Evolutionary conservation across 2,797 vertebrate genomes (phyloP), one percentile per base, ranked within the genome.

Genomic region (Cuniculus paca): DNA sequence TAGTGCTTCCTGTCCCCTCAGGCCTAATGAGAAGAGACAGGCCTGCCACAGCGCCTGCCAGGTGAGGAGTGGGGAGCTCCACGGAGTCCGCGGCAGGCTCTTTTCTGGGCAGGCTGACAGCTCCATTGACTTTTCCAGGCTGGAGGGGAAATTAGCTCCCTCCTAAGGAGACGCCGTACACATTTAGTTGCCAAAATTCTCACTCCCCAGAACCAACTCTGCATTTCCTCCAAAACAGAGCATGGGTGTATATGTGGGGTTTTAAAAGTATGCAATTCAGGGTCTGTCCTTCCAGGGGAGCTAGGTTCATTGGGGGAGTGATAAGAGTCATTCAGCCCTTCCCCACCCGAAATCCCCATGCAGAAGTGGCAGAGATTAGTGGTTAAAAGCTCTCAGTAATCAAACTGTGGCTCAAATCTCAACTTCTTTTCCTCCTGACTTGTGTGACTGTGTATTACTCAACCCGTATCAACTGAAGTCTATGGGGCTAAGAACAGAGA

Each of bases 11-110:
- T 83, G 60, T 63, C 70, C 80, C 79, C 65, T 94, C 77, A 52
- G 77, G 65, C 83, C 83, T 96, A 95, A 96, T 94, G 77, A 93
- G 90, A 97, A 95, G 93, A 93, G 96, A 88, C 81, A 94, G 86
- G 91, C 75, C 75, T 63, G 75, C 58, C 77, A 24, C 2, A 2
- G 80, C 4, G 65, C 88, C 78, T 92, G 94, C 78, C 61, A 61
- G 72, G n/a, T 20, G 11, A 74, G 26, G 58, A 13, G 45, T 1
- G 0, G 5, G 52, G 52, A 1, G 31, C 42, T 61, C 58, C 31
- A 0, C 31, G 36, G 6, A 24, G 61, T 61, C 48, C 17, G 16
- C 2, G 5, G 88, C 4, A 45, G 78, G 61, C 45, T 68, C 68
- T 92, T 74, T 39, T 56, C 28, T 52, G 80, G 45, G 81, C 54